Base-by-base conservation (phyloP, 1,140 invertebrate genomes). In the Mylabris phalerata region DNA sequence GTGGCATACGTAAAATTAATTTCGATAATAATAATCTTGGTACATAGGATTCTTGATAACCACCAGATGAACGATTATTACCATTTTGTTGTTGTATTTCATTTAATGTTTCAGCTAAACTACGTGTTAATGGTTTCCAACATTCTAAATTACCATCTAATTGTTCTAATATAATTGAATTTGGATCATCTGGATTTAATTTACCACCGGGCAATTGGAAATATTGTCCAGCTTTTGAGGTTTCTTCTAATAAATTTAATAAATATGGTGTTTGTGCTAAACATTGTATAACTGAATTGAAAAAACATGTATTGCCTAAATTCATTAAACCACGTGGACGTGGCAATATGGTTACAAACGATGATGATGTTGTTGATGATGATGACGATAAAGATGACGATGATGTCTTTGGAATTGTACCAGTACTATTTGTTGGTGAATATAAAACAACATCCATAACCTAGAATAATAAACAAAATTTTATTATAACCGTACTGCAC, bases 231-330 rank as follows among this genome's bases (percentile, higher is more conserved):
- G 82, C 80, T 59, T 80, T 78, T 49, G 80, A 79, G 62, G 88
- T 79, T 73, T 90, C 81, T 65, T 85, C 80, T 47, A 95, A 77
- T 13, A 89, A 79, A 65, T 84, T 75, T 39, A 88, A 78, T 44
- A 97, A 78, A 72, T 85, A 89, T 19, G 89, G 88, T 10, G 92
- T 95, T 73, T 93, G 91, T 13, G 86, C 87, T 57, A 97, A 77
- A 73, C 88, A 90, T 73, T 98, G 95, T 78, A 97, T 83, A 3
- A 97, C 92, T 42, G 93, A 90, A 79, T 98, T 98, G 68, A 96
- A 95, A 78, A 95, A 98, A 74, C 95, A 98, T 1, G 94, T 97
- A 71, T 97, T 96, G 55, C 95, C 94, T 72, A 97, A 78, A 81
- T 98, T 97, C 40, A 75, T 75, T 48, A 94, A 75, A 9, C 91